Percentiles rank a stretch among this genome's conserved stretches.
Evolutionary conservation across 2,113 vertebrate species (phyloP).

Genomic region (Syngnathus floridae): DNA sequence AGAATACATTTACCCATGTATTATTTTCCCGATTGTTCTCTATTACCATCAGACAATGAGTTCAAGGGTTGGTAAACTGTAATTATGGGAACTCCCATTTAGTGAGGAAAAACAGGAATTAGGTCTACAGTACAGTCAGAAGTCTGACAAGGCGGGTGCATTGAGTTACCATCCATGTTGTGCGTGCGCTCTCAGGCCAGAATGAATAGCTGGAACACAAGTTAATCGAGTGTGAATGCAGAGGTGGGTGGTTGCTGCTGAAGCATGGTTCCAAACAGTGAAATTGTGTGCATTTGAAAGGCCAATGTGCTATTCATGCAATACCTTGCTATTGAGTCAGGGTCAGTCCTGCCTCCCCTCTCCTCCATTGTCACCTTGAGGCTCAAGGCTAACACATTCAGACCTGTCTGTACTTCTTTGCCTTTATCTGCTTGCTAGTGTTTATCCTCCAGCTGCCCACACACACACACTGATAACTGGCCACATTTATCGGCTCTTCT

Average conservation of each 20-base stretch:
- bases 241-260: slow-evolving; percentile 33
- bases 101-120: slow-evolving; percentile 52
- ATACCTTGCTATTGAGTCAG: slow-evolving; percentile 58
- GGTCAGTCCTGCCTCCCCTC: slow-evolving; percentile 50
- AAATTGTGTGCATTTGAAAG: slow-evolving; percentile 33
- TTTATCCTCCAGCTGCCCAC: slow-evolving; percentile 52
- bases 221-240: slow-evolving; percentile 27
- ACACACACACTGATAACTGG: slow-evolving; percentile 26
- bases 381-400: slow-evolving; percentile 61
- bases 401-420: slow-evolving; percentile 45
- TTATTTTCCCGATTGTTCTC: slow-evolving; percentile 61
- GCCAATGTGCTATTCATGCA: slow-evolving; percentile 61
- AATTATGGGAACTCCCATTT: slow-evolving; percentile 56
- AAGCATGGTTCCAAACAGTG: slow-evolving; percentile 36
- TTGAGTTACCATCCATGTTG: slow-evolving; percentile 44
- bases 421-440: slow-evolving; percentile 48
- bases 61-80: slow-evolving; percentile 54
- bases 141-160: slow-evolving; percentile 44
- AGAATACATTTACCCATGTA: slow-evolving; percentile 32
- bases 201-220: slow-evolving; percentile 21
- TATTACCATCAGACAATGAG: slow-evolving; percentile 62
- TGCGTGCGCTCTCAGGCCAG: neutral
- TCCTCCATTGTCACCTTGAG: slow-evolving; percentile 59
- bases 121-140: slow-evolving; percentile 37
- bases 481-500: slow-evolving; percentile 42